Evolutionary conservation across 2,113 vertebrate species (phyloP).

Genomic region (Tachysurus fulvidraco): DNA sequence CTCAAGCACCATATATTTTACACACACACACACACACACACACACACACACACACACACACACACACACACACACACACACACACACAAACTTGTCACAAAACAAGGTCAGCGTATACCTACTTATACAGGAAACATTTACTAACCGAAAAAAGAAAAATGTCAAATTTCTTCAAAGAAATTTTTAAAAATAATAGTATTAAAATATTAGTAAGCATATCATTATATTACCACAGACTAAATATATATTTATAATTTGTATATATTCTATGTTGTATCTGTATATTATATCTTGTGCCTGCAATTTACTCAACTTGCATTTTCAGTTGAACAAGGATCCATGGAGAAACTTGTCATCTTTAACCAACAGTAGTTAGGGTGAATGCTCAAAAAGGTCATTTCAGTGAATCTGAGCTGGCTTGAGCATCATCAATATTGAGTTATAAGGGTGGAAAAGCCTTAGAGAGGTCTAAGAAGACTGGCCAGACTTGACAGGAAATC

Average conservation of each 20-base stretch:
- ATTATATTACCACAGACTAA: not conserved
- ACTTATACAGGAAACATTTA: not conserved
- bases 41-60: too few relatives aligned
- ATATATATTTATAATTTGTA: not conserved
- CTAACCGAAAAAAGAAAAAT: not conserved
- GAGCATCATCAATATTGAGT: not conserved
- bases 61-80: too few relatives aligned
- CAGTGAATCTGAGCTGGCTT: not conserved
- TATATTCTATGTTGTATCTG: not conserved
- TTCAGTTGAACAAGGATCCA: not conserved
- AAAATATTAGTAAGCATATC: not conserved
- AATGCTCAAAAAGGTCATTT: not conserved
- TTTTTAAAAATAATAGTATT: not conserved
- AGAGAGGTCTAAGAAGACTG: not conserved
- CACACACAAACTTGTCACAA: not conserved
- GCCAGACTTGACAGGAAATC: not conserved
- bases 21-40: not conserved
- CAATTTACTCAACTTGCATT: not conserved
- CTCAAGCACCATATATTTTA: not conserved
- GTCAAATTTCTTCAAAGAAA: not conserved
- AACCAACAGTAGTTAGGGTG: not conserved
- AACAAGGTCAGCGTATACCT: not conserved
- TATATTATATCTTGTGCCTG: not conserved
- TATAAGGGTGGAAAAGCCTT: not conserved
- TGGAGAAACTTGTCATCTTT: not conserved